Conservation (phyloP, 2,797 vertebrate species). For the Leuciscus waleckii region DNA sequence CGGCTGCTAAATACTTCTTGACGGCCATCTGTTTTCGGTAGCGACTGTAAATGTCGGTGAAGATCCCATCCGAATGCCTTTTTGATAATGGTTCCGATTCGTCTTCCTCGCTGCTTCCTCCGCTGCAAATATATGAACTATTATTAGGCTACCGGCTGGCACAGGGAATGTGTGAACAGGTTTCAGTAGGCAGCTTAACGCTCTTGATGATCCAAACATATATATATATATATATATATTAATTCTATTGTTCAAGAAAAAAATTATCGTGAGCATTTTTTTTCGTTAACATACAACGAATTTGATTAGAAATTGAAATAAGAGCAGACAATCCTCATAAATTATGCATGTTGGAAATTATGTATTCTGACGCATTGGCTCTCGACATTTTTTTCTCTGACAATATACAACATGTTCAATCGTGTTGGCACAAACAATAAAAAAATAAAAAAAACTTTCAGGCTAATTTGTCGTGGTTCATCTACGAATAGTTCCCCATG, state of each 20-base stretch:
- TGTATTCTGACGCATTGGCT: conserved; percentile 67
- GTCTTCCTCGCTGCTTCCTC: conserved; percentile 83
- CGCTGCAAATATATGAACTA: conserved; percentile 41
- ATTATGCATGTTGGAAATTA: conserved; percentile 69
- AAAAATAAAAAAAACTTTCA: conserved; percentile 22
- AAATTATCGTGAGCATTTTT: neutral
- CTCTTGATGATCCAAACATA: neutral
- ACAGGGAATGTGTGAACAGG: conserved; percentile 48
- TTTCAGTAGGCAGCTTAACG: conserved; percentile 46
- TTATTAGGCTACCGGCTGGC: conserved; percentile 34
- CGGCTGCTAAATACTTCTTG: conserved; percentile 98
- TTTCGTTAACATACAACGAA: conserved; percentile 42
- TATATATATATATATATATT: neutral
- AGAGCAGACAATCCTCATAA: conserved; percentile 60
- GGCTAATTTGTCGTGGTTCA: neutral
- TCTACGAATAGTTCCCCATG: conserved; percentile 24
- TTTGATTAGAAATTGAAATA: conserved; percentile 54
- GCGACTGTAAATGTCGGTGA: conserved; percentile 99
- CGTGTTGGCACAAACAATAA: conserved; percentile 54
- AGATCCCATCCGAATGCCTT: conserved; percentile 97
- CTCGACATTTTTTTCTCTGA: conserved; percentile 43
- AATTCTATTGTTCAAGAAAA: neutral
- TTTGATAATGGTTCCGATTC: conserved; percentile 93
- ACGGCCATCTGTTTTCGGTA: conserved; percentile 99
- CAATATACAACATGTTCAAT: conserved; percentile 54